Evolutionary conservation across 2,113 vertebrate genomes (phyloP).

Genomic region (Ivindomyrus marchei): DNA sequence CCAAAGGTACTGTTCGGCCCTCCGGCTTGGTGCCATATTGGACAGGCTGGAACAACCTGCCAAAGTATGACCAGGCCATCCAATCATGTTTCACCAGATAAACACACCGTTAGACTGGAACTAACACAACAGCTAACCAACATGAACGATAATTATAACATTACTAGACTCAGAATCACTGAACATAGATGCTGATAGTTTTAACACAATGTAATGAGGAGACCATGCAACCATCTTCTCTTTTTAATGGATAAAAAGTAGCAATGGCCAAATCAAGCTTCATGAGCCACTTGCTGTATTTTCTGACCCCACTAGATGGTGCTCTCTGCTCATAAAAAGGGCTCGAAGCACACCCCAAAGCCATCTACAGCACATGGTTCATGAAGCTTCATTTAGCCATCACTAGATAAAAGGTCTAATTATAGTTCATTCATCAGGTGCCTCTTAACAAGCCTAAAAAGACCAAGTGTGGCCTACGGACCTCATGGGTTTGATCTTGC

Average conservation of each 20-base stretch:
- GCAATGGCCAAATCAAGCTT: too few relatives aligned
- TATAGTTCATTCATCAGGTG: not conserved
- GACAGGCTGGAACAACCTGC: conserved; percentile 81
- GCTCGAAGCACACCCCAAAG: too few relatives aligned
- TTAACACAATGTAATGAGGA: not conserved
- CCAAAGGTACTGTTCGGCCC: conserved; percentile 69
- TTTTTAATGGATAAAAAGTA: not conserved
- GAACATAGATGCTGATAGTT: not conserved
- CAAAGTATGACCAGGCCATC: not conserved
- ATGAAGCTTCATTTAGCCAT: too few relatives aligned
- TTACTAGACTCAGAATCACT: not conserved
- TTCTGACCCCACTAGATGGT: too few relatives aligned
- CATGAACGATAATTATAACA: not conserved
- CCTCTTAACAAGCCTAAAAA: too few relatives aligned
- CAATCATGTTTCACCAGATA: not conserved
- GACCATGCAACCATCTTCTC: not conserved
- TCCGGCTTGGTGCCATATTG: conserved; percentile 87
- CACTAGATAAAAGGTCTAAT: not conserved
- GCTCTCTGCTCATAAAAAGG: too few relatives aligned
- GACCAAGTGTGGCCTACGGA: conserved; percentile 29
- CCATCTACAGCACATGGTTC: too few relatives aligned
- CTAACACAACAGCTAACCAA: not conserved
- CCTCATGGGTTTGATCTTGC: conserved; percentile 86
- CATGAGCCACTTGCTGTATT: too few relatives aligned
- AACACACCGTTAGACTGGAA: not conserved